Conservation (phyloP, 2,797 vertebrate genomes). For the Cryptoblepharus egeriae region DNA sequence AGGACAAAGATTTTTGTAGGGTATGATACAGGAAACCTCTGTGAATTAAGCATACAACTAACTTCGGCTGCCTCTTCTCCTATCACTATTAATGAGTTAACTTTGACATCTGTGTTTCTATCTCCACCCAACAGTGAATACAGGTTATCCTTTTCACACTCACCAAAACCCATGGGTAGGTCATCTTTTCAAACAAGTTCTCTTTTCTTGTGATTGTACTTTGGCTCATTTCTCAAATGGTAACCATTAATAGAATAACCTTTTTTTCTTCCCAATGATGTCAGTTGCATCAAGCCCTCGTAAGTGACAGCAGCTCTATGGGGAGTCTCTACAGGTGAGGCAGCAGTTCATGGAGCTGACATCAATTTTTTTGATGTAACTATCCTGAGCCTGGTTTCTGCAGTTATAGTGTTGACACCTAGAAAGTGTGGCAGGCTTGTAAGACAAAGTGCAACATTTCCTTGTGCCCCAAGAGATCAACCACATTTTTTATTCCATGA, state of each 20-base stretch:
- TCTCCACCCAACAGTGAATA: slow-evolving; percentile 31
- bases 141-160: slow-evolving; percentile 34
- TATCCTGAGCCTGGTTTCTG: slow-evolving; percentile 2
- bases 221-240: slow-evolving; percentile 51
- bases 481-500: neutral
- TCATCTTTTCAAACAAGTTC: slow-evolving; percentile 52
- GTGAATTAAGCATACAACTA: neutral
- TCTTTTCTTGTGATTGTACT: slow-evolving; percentile 55
- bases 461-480: neutral
- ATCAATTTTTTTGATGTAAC: slow-evolving; percentile 33
- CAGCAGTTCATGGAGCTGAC: neutral
- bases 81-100: neutral
- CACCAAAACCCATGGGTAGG: slow-evolving; percentile 7
- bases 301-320: slow-evolving; percentile 28
- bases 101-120: slow-evolving; percentile 35
- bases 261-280: neutral
- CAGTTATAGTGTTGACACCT: slow-evolving; percentile 16
- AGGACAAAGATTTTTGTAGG: neutral
- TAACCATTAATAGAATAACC: slow-evolving; percentile 38
- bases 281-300: slow-evolving; percentile 33
- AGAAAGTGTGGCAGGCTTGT: neutral
- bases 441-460: slow-evolving; percentile 15
- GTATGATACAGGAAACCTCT: neutral
- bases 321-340: slow-evolving; percentile 38
- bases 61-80: neutral